Conservation (phyloP, 2,797 vertebrate genomes). For the Carduelis carduelis region DNA sequence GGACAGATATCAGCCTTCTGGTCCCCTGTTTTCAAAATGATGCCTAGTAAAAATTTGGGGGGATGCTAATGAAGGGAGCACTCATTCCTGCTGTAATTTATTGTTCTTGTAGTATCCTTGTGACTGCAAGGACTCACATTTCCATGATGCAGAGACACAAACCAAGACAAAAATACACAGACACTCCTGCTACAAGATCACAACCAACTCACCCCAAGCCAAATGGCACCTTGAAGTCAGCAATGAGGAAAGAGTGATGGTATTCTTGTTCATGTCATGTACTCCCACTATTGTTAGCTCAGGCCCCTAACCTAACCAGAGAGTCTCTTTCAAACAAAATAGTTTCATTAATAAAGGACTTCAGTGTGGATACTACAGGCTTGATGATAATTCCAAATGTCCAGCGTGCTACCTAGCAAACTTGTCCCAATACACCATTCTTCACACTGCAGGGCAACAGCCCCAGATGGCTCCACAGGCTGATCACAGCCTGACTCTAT, state of each 20-base stretch:
- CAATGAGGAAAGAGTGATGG: background rate
- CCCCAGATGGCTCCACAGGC: background rate
- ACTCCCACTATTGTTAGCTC: background rate
- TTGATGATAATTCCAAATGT: background rate
- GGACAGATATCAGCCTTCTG: background rate
- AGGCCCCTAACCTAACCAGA: background rate
- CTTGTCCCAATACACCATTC: background rate
- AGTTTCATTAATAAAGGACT: background rate
- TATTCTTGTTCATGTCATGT: background rate
- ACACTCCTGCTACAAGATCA: background rate
- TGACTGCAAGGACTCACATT: background rate
- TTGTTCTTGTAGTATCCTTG: background rate
- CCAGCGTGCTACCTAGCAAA: background rate
- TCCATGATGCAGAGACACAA: background rate
- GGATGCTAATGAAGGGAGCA: background rate
- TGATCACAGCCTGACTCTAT: background rate
- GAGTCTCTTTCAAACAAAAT: background rate
- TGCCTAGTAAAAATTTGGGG: background rate
- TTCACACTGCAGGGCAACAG: background rate
- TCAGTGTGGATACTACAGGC: background rate
- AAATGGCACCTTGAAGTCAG: background rate
- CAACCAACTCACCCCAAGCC: background rate
- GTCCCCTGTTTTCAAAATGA: background rate
- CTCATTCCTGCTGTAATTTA: background rate
- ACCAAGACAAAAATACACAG: background rate